Base-by-base conservation (phyloP, 2,797 vertebrate genomes). In the Diplodus puntazzo region DNA sequence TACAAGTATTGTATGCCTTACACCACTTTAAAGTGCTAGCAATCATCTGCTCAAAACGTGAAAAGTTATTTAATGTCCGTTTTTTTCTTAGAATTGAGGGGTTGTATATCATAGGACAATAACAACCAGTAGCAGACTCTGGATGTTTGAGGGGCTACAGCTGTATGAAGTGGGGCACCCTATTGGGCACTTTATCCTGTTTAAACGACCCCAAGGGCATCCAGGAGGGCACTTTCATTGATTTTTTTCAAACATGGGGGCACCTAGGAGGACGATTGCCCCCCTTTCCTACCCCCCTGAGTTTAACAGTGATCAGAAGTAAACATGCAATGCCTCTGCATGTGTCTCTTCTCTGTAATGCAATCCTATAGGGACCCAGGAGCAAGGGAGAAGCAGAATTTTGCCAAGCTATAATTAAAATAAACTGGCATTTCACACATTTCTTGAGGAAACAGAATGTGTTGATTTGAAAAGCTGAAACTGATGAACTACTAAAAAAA, bases 351-450 rank as follows among this genome's bases (percentile, higher is more conserved):
- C 30, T 20, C 27, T 18, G 21, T 74, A 69, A 60, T 69, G 59
- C 14, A 74, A 54, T 67, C 34, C 11, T 53, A 43, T 8, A 48
- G 63, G 72, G 17, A 64, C 74, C 5, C 30, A 77, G 10, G 46
- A 45, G 57, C 25, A 30, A 66, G 57, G 25, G 50, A 77, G 53
- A 42, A 23, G 65, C 1, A 25, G 25, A n/a, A 30, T 67, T 67
- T 74, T 64, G 53, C 73, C 61, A 67, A 82, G 68, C 50, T 59
- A 64, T 67, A 66, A 87, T 78, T 66, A 59, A 79, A 82, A 57
- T 64, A 61, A 77, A 70, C 59, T 20, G 64, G 11, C 14, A 43
- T 81, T 85, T 84, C 69, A 69, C 77, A 80, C 60, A 53, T 77
- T 66, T 64, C 12, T 45, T 64, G 54, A 18, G 20, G 21, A 84